Evolutionary conservation across 2,113 vertebrate genomes (phyloP), one percentile per base, ranked within the genome.

Genomic region (Pogona vitticeps): DNA sequence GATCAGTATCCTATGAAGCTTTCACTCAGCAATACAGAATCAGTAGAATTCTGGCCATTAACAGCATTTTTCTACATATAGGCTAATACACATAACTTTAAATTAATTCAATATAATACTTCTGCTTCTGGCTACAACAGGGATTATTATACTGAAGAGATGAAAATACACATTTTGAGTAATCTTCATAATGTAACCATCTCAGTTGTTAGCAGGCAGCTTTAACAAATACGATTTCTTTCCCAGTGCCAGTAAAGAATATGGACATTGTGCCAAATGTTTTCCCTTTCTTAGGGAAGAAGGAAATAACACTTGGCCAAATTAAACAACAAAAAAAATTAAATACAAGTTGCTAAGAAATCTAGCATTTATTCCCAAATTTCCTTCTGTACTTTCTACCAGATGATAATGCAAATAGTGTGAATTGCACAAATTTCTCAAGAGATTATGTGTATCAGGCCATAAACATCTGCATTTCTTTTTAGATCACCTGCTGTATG

Each of bases 281-380:
- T 86, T 86, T 63, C 13, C 76, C 28, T 80, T 80, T 46, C 68
- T 86, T 7, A 46, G 63, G 70, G 33, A 73, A 80, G 36, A 71
- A 86, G 67, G 67, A 80, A 86, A 46, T 80, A 59, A 10, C 20
- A 86, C 58, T 73, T 72, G 67, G 85, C 63, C 26, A 52, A 52
- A 52, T 52, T 52, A 52, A 52, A n/a, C n/a, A n/a, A n/a, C n/a
- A 71, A 86, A 79, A 40, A 58, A 72, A 33, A 31, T 3, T 17
- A 71, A 10, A 33, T 80, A 86, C 56, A 26, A 80, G 67, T 72
- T 73, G 67, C 56, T 86, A 59, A 80, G 28, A 80, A 86, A 86
- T 72, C 28, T 63, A 59, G 42, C 38, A 17, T 80, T 80, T 73
- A 26, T 63, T 86, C 77, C 85, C 70, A 52, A 63, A 80, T 80